A percentile compares a stretch with the other conserved stretches of the same genome.
Conservation (phyloP, 1,140 invertebrate genomes). For the Tenebrio molitor region DNA sequence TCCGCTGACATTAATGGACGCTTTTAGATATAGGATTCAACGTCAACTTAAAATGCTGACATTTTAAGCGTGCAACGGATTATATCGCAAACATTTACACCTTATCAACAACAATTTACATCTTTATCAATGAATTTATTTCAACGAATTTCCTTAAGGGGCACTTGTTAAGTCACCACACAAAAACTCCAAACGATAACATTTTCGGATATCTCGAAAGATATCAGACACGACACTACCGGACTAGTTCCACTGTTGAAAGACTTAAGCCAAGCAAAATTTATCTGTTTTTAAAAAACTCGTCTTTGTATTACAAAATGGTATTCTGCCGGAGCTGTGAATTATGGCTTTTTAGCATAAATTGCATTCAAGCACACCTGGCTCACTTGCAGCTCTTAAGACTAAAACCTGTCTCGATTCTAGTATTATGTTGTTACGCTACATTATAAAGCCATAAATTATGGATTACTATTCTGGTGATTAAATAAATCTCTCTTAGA, state of each 20-base stretch:
- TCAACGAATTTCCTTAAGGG: conserved; percentile 13
- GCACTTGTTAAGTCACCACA: conserved; percentile 28
- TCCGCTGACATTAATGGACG: conserved; percentile 44
- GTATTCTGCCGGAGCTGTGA: no score
- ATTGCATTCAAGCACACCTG: no score
- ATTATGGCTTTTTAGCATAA: no score
- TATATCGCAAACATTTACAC: conserved; percentile 32
- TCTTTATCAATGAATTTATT: conserved; percentile 40
- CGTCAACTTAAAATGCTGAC: conserved; percentile 45
- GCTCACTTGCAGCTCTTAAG: no score
- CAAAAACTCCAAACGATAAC: conserved; percentile 2
- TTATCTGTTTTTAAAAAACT: no score
- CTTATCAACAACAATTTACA: conserved; percentile 41
- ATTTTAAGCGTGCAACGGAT: conserved; percentile 30
- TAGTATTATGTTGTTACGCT: no score
- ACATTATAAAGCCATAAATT: no score
- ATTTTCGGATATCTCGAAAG: conserved; percentile 1
- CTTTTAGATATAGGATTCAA: conserved; percentile 44
- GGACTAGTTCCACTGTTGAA: no score
- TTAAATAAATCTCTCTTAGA: no score
- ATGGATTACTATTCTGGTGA: no score
- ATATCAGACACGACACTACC: conserved; percentile 13
- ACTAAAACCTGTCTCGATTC: no score
- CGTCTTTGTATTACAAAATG: no score
- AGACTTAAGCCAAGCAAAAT: not conserved